Conservation (phyloP, 2,797 vertebrate genomes). For the Chaetophractus vellerosus region DNA sequence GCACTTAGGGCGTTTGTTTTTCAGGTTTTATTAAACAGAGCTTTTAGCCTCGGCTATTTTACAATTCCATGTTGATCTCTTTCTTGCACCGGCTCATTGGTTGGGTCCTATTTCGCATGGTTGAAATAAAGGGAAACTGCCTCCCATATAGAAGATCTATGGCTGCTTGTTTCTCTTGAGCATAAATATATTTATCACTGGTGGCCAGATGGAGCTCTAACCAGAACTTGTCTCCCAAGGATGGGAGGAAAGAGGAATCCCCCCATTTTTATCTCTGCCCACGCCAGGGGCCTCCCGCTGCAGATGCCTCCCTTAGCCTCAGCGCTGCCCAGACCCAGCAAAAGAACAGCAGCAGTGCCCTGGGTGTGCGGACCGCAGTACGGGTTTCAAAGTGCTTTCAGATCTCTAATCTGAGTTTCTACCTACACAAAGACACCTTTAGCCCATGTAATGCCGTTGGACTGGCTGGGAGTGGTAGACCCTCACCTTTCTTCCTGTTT, state of each 20-base stretch:
- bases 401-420: background rate
- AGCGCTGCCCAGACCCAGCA: background rate
- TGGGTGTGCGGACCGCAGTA: background rate
- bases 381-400: background rate
- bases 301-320: background rate
- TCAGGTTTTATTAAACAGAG: conserved; percentile 73
- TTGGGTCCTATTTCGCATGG: conserved; percentile 44
- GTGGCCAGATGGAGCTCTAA: conserved; percentile 55
- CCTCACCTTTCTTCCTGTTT: too few relatives aligned
- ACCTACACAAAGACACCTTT: background rate
- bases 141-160: conserved; percentile 74
- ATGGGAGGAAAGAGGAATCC: conserved; percentile 55
- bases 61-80: conserved; percentile 64
- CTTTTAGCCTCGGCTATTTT: conserved; percentile 75
- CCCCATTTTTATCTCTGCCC: background rate
- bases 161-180: conserved; percentile 62
- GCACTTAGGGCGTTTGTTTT: conserved; percentile 61
- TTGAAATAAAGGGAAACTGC: conserved; percentile 78
- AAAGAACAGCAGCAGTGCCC: background rate
- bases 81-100: conserved; percentile 62
- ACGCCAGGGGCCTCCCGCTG: background rate
- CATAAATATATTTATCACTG: conserved; percentile 76
- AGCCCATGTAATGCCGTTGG: too few relatives aligned
- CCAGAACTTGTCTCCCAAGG: conserved; percentile 22
- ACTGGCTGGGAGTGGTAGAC: too few relatives aligned